Conservation (phyloP, 2,113 vertebrate species). For the Thymallus thymallus region DNA sequence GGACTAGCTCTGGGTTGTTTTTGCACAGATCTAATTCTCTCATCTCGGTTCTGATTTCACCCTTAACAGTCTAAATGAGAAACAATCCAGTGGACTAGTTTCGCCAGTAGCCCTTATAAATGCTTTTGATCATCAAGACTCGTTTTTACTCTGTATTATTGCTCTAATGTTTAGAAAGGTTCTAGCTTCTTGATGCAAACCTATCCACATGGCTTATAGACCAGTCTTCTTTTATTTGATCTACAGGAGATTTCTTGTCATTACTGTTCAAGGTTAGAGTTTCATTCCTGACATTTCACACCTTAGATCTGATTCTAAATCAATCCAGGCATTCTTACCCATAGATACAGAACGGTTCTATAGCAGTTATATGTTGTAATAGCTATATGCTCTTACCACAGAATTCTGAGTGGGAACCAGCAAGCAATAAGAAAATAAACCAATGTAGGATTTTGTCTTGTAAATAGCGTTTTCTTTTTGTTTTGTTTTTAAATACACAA, state of each 20-base stretch:
- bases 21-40: background rate
- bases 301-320: background rate
- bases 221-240: background rate
- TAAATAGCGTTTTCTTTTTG: slow-evolving; percentile 53
- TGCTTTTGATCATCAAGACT: background rate
- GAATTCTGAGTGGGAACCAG: slow-evolving; percentile 22
- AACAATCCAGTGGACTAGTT: background rate
- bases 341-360: background rate
- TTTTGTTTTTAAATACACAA: slow-evolving; percentile 29
- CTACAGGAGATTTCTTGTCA: background rate
- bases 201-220: background rate
- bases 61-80: background rate
- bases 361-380: background rate
- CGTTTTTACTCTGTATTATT: background rate
- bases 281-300: background rate
- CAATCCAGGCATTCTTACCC: background rate
- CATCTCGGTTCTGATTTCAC: background rate
- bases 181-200: background rate
- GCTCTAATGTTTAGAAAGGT: background rate
- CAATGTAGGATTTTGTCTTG: slow-evolving; percentile 47
- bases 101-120: background rate
- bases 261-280: background rate
- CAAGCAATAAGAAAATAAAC: slow-evolving; percentile 55
- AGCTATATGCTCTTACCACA: background rate
- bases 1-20: background rate